Percentiles rank a stretch among this genome's conserved stretches.
Conservation (phyloP, 1,140 invertebrate genomes). For the Apis florea region DNA sequence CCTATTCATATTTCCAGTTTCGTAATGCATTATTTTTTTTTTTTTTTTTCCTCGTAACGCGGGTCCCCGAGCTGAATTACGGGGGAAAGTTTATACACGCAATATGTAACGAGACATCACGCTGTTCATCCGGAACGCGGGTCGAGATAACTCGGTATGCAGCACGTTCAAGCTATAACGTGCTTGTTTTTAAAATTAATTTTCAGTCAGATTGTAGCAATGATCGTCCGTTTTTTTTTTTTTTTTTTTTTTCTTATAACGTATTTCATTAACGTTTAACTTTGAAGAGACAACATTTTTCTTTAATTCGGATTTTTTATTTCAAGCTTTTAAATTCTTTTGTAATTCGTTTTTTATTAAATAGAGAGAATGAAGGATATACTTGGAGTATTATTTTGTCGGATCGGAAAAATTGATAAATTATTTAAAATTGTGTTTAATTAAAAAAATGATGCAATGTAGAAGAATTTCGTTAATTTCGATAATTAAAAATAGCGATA, state of each 20-base stretch:
- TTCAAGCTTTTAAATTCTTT: no score
- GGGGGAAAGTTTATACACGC: constrained; percentile 10
- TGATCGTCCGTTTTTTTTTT: neutral
- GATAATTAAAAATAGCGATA: no score
- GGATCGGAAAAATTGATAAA: no score
- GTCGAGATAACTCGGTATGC: constrained; percentile 3
- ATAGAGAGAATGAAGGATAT: no score
- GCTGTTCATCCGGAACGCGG: neutral
- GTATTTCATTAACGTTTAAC: no score
- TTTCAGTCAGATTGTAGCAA: neutral
- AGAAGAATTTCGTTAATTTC: no score
- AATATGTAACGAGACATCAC: constrained; percentile 21
- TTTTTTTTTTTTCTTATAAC: neutral
- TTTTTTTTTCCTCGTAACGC: constrained; percentile 11
- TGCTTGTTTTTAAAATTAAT: neutral
- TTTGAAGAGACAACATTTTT: no score
- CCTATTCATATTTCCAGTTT: constrained; percentile 9
- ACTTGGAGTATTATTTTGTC: no score
- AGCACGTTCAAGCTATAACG: neutral
- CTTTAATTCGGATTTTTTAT: no score
- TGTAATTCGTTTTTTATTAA: no score
- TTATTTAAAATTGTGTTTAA: no score
- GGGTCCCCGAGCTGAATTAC: constrained; percentile 12
- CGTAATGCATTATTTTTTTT: neutral
- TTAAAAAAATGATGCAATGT: no score